Evolutionary conservation across 23 tunicate genomes (phyloP).

Genomic region (Trididemnum miniatum): DNA sequence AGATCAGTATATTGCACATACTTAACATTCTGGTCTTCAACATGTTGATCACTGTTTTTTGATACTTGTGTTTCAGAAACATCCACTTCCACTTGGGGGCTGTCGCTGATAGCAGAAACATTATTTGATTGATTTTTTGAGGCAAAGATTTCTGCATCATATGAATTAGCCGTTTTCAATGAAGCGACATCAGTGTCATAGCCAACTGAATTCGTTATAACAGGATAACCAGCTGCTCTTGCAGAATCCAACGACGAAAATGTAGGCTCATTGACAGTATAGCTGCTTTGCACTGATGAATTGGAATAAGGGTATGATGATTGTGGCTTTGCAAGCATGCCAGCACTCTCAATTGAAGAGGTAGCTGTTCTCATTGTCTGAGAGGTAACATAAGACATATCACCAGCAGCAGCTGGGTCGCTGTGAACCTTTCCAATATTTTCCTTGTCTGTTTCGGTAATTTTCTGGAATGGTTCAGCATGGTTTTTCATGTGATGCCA

Average conservation of each 20-base stretch:
- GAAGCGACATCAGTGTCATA: no score
- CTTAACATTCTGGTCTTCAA: background rate
- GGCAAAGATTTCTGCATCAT: background rate
- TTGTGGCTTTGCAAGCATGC: no score
- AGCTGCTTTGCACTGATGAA: slow-evolving; percentile 25
- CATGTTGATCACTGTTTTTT: background rate
- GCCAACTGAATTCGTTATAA: slow-evolving; percentile 1
- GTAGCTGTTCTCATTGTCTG: background rate
- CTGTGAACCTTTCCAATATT: background rate
- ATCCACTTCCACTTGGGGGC: background rate
- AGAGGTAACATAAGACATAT: slow-evolving; percentile 8
- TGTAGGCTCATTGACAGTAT: background rate
- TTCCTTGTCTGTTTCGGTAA: background rate
- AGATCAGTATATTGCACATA: background rate
- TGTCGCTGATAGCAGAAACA: no score
- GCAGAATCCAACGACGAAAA: slow-evolving; percentile 19
- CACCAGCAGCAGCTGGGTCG: background rate
- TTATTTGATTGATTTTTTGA: background rate
- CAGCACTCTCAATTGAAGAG: background rate
- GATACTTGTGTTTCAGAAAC: background rate
- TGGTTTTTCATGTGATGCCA: background rate
- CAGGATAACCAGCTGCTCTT: slow-evolving; percentile 36
- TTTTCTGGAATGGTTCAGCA: background rate
- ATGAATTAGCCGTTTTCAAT: background rate
- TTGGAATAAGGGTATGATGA: background rate